Conservation (phyloP, 1,140 invertebrate species). For the Coptotermes formosanus region DNA sequence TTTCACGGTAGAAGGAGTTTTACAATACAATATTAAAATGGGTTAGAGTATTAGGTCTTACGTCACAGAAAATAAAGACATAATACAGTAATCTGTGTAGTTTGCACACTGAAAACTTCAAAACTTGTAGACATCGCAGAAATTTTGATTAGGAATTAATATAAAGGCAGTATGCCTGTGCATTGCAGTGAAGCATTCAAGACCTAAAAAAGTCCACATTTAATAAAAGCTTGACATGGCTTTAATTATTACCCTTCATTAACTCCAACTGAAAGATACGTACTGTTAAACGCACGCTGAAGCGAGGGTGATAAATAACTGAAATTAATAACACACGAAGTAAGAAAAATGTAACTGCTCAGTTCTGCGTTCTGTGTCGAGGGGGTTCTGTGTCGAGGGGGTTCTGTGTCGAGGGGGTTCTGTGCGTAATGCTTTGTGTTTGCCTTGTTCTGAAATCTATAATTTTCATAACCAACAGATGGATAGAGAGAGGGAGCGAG, state of each 20-base stretch:
- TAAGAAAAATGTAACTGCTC: not conserved
- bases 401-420: not conserved
- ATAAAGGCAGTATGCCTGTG: not conserved
- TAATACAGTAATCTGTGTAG: too few species aligned
- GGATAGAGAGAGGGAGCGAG: not conserved
- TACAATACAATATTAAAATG: too few species aligned
- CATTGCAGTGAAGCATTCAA: not conserved
- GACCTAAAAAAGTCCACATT: not conserved
- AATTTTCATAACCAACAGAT: conserved; percentile 9
- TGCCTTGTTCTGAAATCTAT: not conserved
- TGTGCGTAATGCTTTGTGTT: not conserved
- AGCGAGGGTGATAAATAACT: not conserved
- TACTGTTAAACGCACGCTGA: not conserved
- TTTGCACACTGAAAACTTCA: too few species aligned
- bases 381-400: not conserved
- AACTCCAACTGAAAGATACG: not conserved
- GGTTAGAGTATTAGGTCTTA: too few species aligned
- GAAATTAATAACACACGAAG: not conserved
- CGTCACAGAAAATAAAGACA: too few species aligned
- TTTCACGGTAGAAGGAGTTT: too few species aligned
- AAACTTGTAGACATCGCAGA: too few species aligned
- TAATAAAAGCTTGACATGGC: not conserved
- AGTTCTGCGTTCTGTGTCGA: not conserved
- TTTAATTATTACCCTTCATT: not conserved
- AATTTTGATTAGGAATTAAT: too few species aligned